These are phyloP conservation scores for Saccostrea echinata DNA, from an alignment of 1,140 invertebrate genomes.

Conservation along the genomic window DNA sequence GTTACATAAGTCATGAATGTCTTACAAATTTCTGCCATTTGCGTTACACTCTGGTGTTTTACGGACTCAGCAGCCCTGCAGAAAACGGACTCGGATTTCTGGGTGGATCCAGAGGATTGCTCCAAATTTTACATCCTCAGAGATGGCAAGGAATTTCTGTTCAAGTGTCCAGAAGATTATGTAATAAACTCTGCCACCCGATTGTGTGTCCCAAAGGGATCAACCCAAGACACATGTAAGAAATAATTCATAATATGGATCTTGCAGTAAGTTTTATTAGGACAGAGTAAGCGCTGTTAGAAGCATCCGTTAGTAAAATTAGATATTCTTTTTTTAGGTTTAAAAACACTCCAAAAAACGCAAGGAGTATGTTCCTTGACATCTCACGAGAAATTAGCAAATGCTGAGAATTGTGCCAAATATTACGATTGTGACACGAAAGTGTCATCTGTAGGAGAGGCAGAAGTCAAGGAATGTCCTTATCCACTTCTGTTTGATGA, in stretches of 20 bases:
- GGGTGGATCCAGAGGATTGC: constrained; percentile 8
- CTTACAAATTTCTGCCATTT: background rate
- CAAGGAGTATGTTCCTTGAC: background rate
- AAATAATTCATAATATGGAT: no score
- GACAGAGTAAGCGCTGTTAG: no score
- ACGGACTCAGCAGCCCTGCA: background rate
- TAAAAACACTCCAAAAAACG: background rate
- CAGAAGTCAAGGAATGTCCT: constrained; percentile 53
- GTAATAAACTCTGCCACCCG: background rate
- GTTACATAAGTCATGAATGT: no score
- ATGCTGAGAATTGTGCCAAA: background rate
- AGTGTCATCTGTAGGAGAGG: background rate
- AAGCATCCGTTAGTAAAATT: no score
- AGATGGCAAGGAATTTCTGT: background rate
- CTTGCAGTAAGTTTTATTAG: no score
- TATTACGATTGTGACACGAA: background rate
- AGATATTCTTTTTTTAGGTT: background rate
- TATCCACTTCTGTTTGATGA: constrained; percentile 52
- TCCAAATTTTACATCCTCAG: background rate
- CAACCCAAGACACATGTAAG: constrained; percentile 37
- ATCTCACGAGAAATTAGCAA: background rate
- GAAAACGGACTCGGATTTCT: background rate
- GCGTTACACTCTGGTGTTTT: background rate
- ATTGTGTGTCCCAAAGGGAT: constrained; percentile 12
- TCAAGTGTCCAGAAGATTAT: background rate